Evolutionary conservation across 1,140 invertebrate species (phyloP).

Genomic region (Thereuonema tuberculata): DNA sequence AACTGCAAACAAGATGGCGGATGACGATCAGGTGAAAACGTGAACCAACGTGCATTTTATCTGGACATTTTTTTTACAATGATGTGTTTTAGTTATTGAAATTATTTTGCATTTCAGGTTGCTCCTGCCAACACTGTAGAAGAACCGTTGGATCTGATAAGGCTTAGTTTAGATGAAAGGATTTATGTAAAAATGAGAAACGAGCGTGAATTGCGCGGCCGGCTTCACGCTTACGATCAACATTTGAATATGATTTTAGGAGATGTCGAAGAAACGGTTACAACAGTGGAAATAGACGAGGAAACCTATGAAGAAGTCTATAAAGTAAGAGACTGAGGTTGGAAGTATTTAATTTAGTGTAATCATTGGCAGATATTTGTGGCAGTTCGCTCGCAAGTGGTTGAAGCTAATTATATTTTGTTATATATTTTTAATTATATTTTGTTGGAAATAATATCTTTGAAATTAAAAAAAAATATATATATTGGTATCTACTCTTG

Average conservation of each 20-base stretch:
- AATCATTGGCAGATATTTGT: too few relatives aligned
- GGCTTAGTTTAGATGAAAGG: slow-evolving; percentile 89
- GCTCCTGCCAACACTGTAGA: slow-evolving; percentile 78
- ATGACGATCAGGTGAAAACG: slow-evolving; percentile 32
- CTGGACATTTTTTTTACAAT: neutral
- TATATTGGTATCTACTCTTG: too few relatives aligned
- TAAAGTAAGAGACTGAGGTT: slow-evolving; percentile 42
- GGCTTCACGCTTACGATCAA: slow-evolving; percentile 95
- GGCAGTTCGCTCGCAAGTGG: too few relatives aligned
- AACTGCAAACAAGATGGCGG: slow-evolving; percentile 29
- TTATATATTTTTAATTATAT: too few relatives aligned
- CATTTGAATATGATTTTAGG: slow-evolving; percentile 98
- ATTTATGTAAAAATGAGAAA: slow-evolving; percentile 99
- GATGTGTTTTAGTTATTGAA: slow-evolving; percentile 7
- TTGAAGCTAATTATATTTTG: too few relatives aligned
- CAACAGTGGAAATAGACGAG: slow-evolving; percentile 94
- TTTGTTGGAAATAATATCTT: too few relatives aligned
- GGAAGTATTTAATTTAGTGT: neutral
- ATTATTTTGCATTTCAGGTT: slow-evolving; percentile 34
- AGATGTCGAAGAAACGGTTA: slow-evolving; percentile 96
- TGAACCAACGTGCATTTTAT: slow-evolving; percentile 10
- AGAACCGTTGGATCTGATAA: slow-evolving; percentile 89
- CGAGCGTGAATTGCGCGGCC: slow-evolving; percentile 83
- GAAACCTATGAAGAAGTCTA: slow-evolving; percentile 99
- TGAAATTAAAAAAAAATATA: too few relatives aligned